A percentile compares a stretch with the other conserved stretches of the same genome.
Evolutionary conservation across 2,888 invertebrate species (phyloP).

Genomic region (Aphodius sticticus): DNA sequence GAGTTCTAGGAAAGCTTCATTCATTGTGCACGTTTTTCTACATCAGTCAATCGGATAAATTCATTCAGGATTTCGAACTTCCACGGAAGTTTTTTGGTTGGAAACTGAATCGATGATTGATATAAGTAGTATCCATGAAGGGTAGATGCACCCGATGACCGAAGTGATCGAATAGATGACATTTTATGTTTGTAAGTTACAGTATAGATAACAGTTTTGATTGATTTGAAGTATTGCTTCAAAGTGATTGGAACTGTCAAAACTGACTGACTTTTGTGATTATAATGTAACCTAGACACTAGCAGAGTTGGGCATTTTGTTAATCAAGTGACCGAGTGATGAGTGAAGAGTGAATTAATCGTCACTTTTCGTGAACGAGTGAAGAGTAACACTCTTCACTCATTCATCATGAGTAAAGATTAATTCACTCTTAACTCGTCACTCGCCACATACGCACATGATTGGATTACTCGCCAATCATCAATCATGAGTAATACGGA

Average conservation of each 20-base stretch:
- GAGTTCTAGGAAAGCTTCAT: neutral
- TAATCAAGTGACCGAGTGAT: too few relatives aligned
- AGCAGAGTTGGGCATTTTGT: too few relatives aligned
- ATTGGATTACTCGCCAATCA: too few relatives aligned
- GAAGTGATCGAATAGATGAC: neutral
- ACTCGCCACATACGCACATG: too few relatives aligned
- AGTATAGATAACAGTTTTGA: neutral
- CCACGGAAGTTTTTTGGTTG: neutral
- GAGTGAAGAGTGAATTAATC: too few relatives aligned
- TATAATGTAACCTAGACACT: neutral
- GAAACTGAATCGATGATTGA: neutral
- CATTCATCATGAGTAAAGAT: too few relatives aligned
- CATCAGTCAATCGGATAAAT: neutral
- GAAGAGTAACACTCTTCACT: too few relatives aligned
- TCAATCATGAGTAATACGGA: too few relatives aligned
- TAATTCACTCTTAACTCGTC: too few relatives aligned
- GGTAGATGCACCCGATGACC: neutral
- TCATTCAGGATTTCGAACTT: constrained; percentile 4
- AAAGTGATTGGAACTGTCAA: neutral
- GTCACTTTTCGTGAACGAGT: too few relatives aligned
- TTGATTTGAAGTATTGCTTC: neutral
- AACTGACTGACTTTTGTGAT: neutral
- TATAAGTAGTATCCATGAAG: neutral
- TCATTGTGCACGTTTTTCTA: neutral
- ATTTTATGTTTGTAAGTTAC: neutral